phyloP scores from a whole-genome alignment of 2,113 vertebrate genomes.

The Cyanistes caeruleus region DNA sequence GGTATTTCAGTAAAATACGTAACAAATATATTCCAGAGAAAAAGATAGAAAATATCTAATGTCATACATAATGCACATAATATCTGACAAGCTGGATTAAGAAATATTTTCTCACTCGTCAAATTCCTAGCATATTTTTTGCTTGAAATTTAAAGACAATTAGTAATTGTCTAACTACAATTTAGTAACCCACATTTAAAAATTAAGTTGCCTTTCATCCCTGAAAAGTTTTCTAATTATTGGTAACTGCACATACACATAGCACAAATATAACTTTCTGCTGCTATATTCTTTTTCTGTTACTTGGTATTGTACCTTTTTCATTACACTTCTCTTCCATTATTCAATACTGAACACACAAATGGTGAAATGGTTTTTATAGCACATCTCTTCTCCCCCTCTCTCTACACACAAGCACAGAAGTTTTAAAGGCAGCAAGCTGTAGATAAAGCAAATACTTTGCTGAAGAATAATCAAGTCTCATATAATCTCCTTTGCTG shows the following conservation, averaged over 20 bases:
- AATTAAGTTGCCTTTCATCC: neutral
- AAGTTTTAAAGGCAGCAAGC: conserved; percentile 3
- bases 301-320: neutral
- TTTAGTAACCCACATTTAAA: neutral
- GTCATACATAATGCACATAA: neutral
- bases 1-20: neutral
- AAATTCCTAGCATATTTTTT: neutral
- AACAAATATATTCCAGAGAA: neutral
- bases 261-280: neutral
- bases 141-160: neutral
- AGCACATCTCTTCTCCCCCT: neutral
- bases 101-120: neutral
- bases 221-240: neutral
- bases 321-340: neutral
- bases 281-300: neutral
- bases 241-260: neutral
- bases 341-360: neutral
- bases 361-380: neutral
- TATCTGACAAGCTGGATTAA: neutral
- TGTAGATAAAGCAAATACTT: neutral
- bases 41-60: neutral
- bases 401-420: neutral
- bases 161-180: neutral
- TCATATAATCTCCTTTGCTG: conserved; percentile 88
- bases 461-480: conserved; percentile 55